A percentile compares a stretch with the other conserved stretches of the same genome.
Evolutionary conservation across 2,113 vertebrate species (phyloP).

Genomic region (Barbus barbus): DNA sequence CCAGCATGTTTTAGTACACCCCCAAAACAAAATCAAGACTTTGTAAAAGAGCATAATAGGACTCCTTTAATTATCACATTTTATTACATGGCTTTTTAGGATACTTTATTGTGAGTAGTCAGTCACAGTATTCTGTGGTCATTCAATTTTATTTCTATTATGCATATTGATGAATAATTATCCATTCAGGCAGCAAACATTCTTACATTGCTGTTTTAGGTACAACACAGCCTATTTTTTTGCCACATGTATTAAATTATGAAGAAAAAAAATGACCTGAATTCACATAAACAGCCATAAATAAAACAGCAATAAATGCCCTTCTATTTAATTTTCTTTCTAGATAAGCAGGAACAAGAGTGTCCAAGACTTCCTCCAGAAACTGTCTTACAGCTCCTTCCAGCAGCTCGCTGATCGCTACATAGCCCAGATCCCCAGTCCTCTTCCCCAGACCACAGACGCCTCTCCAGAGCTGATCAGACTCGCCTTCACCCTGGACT

Average conservation of each 20-base stretch:
- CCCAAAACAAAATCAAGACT: too few species aligned
- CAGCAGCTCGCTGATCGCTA: conserved; percentile 70
- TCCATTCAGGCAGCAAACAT: too few species aligned
- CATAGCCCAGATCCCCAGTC: conserved; percentile 30
- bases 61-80: not conserved
- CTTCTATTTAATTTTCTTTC: not conserved
- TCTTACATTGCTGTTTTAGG: too few species aligned
- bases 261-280: too few species aligned
- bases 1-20: too few species aligned
- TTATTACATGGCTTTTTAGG: not conserved
- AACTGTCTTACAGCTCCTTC: conserved; percentile 75
- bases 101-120: not conserved
- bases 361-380: conserved; percentile 65
- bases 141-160: too few species aligned
- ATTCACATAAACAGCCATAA: too few species aligned
- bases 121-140: not conserved
- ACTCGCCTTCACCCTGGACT: conserved; percentile 68
- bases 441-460: not conserved
- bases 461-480: conserved; percentile 53
- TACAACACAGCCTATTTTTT: too few species aligned
- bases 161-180: too few species aligned
- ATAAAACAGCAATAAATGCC: too few species aligned
- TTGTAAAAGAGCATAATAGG: too few species aligned
- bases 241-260: too few species aligned
- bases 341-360: conserved; percentile 69